A percentile compares a stretch with the other conserved stretches of the same genome.
phyloP scores from a whole-genome alignment of 2,113 vertebrate genomes.

The Macheiramphus alcinus region DNA sequence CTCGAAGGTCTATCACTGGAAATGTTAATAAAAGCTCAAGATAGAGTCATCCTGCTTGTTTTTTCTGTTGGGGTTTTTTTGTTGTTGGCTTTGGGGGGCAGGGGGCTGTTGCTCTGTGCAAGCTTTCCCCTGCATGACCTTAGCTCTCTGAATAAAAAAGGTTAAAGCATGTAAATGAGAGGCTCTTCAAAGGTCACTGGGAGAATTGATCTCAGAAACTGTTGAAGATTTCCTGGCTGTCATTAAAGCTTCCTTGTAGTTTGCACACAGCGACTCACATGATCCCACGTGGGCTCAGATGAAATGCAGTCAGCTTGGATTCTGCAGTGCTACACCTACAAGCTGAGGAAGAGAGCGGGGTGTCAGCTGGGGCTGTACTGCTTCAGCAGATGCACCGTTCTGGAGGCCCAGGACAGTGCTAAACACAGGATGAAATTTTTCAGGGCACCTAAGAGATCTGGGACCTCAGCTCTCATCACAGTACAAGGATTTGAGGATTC shows the following conservation, averaged over 20 bases:
- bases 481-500: neutral
- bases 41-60: neutral
- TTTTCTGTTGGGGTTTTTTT: neutral
- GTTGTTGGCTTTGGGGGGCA: too few species aligned
- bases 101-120: neutral
- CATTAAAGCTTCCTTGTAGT: neutral
- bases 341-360: neutral
- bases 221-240: neutral
- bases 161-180: neutral
- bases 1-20: conserved; percentile 15
- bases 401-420: neutral
- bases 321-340: neutral
- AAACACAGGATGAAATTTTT: neutral
- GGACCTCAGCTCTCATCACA: neutral
- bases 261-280: neutral
- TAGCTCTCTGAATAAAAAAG: neutral
- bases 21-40: conserved; percentile 6
- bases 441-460: neutral
- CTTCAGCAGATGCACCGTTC: neutral
- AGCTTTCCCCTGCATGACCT: neutral
- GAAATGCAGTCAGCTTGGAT: neutral
- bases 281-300: neutral
- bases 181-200: neutral
- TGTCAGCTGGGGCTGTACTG: neutral
- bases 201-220: neutral